Evolutionary conservation across 1,140 invertebrate species (phyloP).

Genomic region (Drosophila insularis): DNA sequence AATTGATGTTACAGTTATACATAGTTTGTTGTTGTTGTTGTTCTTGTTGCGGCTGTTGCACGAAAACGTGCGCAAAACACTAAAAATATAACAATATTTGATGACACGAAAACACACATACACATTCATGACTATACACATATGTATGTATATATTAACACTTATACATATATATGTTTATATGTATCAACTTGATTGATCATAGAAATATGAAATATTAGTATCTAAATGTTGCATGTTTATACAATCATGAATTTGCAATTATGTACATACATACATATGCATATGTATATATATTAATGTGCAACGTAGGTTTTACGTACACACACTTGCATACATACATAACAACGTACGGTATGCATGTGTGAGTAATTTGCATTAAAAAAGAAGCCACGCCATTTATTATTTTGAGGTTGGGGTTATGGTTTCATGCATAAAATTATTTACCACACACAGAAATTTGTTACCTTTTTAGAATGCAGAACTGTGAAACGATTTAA

Average conservation of each 20-base stretch:
- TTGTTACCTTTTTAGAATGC: background rate
- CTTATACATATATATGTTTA: background rate
- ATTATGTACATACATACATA: background rate
- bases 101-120: conserved; percentile 19
- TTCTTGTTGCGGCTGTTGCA: background rate
- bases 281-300: too few species aligned
- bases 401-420: conserved; percentile 58
- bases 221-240: background rate
- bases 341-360: conserved; percentile 1
- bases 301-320: background rate
- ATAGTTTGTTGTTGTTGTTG: conserved; percentile 2
- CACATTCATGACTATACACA: background rate
- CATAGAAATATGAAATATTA: background rate
- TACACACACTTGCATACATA: conserved; percentile 18
- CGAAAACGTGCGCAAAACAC: conserved; percentile 27
- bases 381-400: conserved; percentile 65
- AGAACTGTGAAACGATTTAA: background rate
- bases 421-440: background rate
- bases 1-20: background rate
- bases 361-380: conserved; percentile 9
- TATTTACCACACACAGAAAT: background rate
- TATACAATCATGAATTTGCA: background rate
- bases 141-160: background rate
- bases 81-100: conserved; percentile 22
- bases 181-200: background rate